Evolutionary conservation across 2,113 vertebrate genomes (phyloP).

Genomic region (Engraulis encrasicolus): DNA sequence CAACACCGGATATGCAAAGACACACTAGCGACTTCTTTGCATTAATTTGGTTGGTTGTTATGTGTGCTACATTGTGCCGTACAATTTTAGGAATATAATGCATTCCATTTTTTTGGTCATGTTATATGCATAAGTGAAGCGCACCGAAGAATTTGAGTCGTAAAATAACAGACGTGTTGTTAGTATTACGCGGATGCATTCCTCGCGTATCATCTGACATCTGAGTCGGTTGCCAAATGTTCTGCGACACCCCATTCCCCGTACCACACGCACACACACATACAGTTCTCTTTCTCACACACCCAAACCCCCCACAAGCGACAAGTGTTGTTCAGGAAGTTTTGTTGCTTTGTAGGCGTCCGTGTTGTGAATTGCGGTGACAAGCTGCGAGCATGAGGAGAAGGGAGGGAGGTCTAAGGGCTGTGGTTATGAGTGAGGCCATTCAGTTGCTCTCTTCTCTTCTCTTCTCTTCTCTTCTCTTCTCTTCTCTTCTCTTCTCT

Average conservation of each 20-base stretch:
- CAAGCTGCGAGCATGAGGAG: background rate
- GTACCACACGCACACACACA: too few relatives aligned
- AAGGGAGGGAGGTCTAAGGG: background rate
- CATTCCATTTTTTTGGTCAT: background rate
- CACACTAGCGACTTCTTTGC: background rate
- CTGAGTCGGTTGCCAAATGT: too few relatives aligned
- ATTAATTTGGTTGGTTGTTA: background rate
- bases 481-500: too few relatives aligned
- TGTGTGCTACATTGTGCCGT: background rate
- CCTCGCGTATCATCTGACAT: too few relatives aligned
- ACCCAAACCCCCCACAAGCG: too few relatives aligned
- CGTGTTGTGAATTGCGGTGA: background rate
- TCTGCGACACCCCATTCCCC: too few relatives aligned
- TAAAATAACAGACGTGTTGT: background rate
- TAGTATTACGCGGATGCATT: background rate
- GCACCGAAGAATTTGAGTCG: too few relatives aligned
- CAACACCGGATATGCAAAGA: too few relatives aligned
- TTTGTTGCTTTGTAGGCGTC: background rate
- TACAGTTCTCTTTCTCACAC: too few relatives aligned
- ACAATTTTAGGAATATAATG: background rate
- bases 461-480: too few relatives aligned
- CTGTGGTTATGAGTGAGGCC: slow-evolving; percentile 2
- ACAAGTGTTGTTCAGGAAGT: background rate
- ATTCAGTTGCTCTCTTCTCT: slow-evolving; percentile 3
- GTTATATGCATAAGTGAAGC: background rate